A percentile compares a stretch with the other conserved stretches of the same genome.
Conservation (phyloP, 2,797 vertebrate genomes). For the Mormyrus proboscirostris region DNA sequence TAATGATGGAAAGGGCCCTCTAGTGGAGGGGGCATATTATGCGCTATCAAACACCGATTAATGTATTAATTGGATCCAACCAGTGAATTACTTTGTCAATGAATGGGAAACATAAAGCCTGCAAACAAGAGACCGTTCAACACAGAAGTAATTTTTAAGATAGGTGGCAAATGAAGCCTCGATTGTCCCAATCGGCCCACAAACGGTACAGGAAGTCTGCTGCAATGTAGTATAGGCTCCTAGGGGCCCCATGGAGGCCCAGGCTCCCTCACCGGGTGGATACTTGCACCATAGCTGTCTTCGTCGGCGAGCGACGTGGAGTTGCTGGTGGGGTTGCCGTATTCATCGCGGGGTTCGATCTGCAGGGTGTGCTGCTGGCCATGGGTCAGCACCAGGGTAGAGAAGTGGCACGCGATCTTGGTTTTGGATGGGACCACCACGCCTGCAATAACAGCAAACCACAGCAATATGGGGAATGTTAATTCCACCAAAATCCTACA, state of each 20-base stretch:
- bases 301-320: constrained; percentile 81
- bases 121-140: neutral
- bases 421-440: constrained; percentile 95
- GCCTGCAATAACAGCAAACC: constrained; percentile 59
- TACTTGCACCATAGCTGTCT: constrained; percentile 79
- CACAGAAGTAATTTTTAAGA: neutral
- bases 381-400: constrained; percentile 87
- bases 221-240: neutral
- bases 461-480: constrained; percentile 10
- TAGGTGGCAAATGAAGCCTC: neutral
- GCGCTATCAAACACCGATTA: neutral
- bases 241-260: neutral
- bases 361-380: constrained; percentile 89
- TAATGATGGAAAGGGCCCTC: neutral
- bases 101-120: neutral
- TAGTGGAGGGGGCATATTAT: neutral
- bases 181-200: neutral
- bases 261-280: constrained; percentile 72
- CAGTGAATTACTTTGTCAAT: neutral
- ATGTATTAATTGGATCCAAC: neutral
- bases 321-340: constrained; percentile 93
- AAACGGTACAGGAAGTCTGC: neutral
- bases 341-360: constrained; percentile 93
- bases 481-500: neutral
- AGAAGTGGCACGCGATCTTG: constrained; percentile 95